phyloP scores from a whole-genome alignment of 2,797 vertebrate species.

The Anisognathus igniventris region DNA sequence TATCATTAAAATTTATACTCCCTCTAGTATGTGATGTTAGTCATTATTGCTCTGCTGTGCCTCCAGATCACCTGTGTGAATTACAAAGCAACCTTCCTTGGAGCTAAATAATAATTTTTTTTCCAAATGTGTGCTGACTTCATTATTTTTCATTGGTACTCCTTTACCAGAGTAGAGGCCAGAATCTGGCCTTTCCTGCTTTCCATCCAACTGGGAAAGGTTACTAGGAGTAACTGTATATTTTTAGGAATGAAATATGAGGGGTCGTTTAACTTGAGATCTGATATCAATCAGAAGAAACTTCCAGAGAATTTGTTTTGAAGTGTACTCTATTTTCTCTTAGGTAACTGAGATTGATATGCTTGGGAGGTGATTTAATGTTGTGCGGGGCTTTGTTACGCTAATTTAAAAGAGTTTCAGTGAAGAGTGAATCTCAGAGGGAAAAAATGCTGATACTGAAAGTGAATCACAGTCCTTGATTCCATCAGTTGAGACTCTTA shows the following conservation, averaged over 20 bases:
- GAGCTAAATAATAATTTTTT: neutral
- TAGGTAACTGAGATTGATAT: neutral
- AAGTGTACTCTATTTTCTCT: neutral
- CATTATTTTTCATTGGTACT: constrained; percentile 3
- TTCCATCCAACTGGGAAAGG: constrained; percentile 25
- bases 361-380: neutral
- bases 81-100: constrained; percentile 46
- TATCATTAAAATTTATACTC: constrained; percentile 67
- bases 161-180: neutral
- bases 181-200: constrained; percentile 29
- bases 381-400: neutral
- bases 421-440: neutral
- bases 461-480: neutral
- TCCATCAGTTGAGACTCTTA: neutral
- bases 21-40: constrained; percentile 53
- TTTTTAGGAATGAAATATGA: constrained; percentile 39
- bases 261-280: neutral
- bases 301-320: neutral
- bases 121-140: neutral
- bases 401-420: neutral
- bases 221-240: neutral
- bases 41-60: constrained; percentile 59
- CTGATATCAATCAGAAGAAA: neutral
- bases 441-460: neutral
- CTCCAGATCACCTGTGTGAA: constrained; percentile 55